Conservation (phyloP, 2,888 invertebrate species). For the Stenodera caucasica region DNA sequence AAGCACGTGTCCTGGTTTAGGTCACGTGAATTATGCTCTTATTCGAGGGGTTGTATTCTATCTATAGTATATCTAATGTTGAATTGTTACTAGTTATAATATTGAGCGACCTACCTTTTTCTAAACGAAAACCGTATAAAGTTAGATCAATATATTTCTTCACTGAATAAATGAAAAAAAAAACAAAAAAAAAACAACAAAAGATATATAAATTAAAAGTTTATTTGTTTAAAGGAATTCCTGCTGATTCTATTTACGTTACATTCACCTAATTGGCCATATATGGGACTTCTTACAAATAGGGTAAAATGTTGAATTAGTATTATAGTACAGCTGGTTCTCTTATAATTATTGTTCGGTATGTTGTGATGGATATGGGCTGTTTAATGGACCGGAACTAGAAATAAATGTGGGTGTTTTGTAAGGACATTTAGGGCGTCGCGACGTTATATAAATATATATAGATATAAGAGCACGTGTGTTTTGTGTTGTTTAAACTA, state of each 20-base stretch:
- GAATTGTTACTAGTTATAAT: slow-evolving; percentile 28
- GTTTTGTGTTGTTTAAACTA: slow-evolving; percentile 27
- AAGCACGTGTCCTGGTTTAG: slow-evolving; percentile 11
- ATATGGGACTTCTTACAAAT: neutral
- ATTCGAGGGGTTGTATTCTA: slow-evolving; percentile 19
- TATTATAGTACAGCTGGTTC: neutral
- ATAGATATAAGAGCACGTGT: too few relatives aligned
- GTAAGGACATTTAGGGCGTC: slow-evolving; percentile 21
- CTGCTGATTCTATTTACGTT: neutral
- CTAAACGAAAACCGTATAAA: slow-evolving; percentile 30
- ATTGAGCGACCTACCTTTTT: slow-evolving; percentile 43
- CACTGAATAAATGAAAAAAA: neutral
- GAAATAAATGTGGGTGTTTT: slow-evolving; percentile 5
- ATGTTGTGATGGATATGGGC: slow-evolving; percentile 3
- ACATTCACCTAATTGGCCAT: slow-evolving; percentile 1
- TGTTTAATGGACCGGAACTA: slow-evolving; percentile 18
- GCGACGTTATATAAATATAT: slow-evolving; percentile 24
- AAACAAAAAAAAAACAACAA: neutral
- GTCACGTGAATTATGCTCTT: slow-evolving; percentile 27
- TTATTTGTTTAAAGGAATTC: neutral
- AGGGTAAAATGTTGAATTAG: neutral
- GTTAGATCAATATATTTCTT: slow-evolving; percentile 34
- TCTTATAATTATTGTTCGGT: slow-evolving; percentile 1
- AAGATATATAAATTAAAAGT: neutral
- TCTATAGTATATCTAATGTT: slow-evolving; percentile 20